phyloP scores from a whole-genome alignment of 2,797 vertebrate genomes.

The Argya squamiceps region DNA sequence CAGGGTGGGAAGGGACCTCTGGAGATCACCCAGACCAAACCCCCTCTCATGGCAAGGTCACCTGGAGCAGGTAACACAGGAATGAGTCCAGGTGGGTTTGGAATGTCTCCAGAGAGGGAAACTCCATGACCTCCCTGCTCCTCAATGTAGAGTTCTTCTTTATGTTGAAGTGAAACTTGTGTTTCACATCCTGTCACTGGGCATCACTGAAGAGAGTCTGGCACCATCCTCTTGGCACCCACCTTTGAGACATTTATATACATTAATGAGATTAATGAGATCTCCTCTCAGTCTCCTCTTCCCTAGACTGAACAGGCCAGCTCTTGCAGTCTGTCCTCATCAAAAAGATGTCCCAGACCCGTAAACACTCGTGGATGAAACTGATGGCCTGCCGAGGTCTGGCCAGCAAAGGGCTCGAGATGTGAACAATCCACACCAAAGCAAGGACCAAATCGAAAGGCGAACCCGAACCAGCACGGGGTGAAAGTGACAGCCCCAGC shows the following conservation, averaged over 20 bases:
- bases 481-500: not conserved
- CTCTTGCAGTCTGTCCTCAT: not conserved
- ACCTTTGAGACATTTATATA: not conserved
- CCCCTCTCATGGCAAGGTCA: not conserved
- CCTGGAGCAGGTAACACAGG: not conserved
- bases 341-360: not conserved
- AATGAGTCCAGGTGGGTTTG: not conserved
- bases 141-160: not conserved
- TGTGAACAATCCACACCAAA: not conserved
- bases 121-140: not conserved
- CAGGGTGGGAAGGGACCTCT: not conserved
- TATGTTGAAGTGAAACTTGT: not conserved
- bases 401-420: not conserved
- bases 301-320: not conserved
- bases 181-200: not conserved
- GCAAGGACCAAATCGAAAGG: not conserved
- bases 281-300: no score
- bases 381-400: not conserved
- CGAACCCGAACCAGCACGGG: rapidly evolving
- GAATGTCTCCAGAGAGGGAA: not conserved
- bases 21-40: not conserved
- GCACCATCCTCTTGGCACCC: not conserved
- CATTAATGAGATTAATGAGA: no score
- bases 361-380: rapidly evolving
- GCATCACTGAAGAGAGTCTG: not conserved